Evolutionary conservation across 2,888 invertebrate genomes (phyloP).

Genomic region (Philhelius pedissequus): DNA sequence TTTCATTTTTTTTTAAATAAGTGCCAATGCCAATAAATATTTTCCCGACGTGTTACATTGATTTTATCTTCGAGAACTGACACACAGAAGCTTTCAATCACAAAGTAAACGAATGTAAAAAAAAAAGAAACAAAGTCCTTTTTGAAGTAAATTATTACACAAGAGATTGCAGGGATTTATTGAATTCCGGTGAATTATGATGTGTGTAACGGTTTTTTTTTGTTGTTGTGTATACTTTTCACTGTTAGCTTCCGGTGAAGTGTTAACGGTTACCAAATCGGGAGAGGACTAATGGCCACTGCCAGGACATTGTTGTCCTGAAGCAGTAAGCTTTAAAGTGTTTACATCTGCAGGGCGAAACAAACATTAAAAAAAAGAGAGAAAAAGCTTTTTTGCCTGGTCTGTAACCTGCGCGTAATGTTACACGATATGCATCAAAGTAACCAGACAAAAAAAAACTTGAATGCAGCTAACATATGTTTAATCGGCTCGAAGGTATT

Average conservation of each 20-base stretch:
- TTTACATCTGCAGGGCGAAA: constrained; percentile 8
- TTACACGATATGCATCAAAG: neutral
- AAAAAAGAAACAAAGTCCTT: neutral
- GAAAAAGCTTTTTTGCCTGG: neutral
- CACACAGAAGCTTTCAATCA: constrained; percentile 8
- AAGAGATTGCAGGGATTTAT: constrained; percentile 50
- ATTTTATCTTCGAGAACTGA: constrained; percentile 23
- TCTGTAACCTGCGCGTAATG: neutral
- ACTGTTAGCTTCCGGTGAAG: constrained; percentile 23
- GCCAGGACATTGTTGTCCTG: constrained; percentile 19
- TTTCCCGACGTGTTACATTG: constrained; percentile 16
- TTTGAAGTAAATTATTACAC: constrained; percentile 43
- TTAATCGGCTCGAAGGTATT: neutral
- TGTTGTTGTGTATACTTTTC: neutral
- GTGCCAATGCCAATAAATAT: neutral
- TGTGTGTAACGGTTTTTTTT: constrained; percentile 35
- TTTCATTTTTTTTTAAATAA: neutral
- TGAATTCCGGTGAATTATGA: constrained; percentile 46
- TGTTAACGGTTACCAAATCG: constrained; percentile 51
- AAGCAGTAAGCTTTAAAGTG: constrained; percentile 39
- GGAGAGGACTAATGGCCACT: constrained; percentile 51
- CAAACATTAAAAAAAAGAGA: neutral
- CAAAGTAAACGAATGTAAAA: neutral
- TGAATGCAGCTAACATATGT: neutral
- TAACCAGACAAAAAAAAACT: neutral